Conservation (phyloP, 1,140 invertebrate genomes). For the Pteromalus puparum region DNA sequence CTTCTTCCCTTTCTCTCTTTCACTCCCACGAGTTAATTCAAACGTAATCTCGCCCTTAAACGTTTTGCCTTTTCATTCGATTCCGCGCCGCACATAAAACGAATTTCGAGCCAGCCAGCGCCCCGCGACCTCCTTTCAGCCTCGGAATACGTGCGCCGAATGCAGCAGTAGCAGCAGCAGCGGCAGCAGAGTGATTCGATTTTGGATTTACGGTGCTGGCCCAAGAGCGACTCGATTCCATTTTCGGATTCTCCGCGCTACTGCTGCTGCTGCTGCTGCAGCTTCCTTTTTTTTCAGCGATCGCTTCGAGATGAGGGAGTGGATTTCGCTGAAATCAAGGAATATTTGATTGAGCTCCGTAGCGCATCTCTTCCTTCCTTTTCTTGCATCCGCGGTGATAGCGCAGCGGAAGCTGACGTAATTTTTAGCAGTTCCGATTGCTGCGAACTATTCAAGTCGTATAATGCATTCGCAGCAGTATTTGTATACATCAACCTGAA, state of each 20-base stretch:
- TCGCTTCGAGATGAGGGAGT: not conserved
- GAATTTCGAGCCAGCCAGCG: slow-evolving; percentile 27
- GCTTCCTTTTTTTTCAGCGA: not conserved
- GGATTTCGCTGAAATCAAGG: not conserved
- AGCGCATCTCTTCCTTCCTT: not conserved
- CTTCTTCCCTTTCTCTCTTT: not conserved
- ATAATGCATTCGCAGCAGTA: not conserved
- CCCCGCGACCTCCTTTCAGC: slow-evolving; percentile 38
- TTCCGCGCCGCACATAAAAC: slow-evolving; percentile 44
- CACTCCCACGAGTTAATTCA: slow-evolving; percentile 35
- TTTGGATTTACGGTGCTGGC: slow-evolving; percentile 44
- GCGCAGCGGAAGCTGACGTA: too few relatives aligned
- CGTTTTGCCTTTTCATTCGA: slow-evolving; percentile 42
- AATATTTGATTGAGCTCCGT: not conserved
- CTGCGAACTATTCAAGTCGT: too few relatives aligned
- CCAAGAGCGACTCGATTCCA: slow-evolving; percentile 39
- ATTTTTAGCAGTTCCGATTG: too few relatives aligned
- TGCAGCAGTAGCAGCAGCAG: not conserved
- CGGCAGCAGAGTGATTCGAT: slow-evolving; percentile 27
- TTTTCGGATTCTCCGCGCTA: slow-evolving; percentile 36
- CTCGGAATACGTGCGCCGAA: slow-evolving; percentile 43
- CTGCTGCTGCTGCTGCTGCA: not conserved
- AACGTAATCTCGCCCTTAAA: slow-evolving; percentile 50
- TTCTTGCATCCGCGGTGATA: not conserved
- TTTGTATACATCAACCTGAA: not conserved